Conservation (phyloP, 2,797 vertebrate genomes). For the Labroides dimidiatus region DNA sequence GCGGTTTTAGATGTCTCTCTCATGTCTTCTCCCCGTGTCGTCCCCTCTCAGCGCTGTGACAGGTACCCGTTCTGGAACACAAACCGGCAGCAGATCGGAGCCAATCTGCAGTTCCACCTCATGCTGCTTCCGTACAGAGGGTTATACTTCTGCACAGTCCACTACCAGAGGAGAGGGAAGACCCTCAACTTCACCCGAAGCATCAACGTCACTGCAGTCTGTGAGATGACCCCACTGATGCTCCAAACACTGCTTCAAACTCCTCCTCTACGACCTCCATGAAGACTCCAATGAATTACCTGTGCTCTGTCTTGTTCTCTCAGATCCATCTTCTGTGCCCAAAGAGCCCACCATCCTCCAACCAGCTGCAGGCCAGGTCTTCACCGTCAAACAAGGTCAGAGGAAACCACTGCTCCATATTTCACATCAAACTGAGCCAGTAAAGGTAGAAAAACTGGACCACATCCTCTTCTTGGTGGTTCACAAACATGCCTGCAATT, state of each 20-base stretch:
- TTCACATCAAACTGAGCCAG: too few relatives aligned
- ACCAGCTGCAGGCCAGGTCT: slow-evolving; percentile 41
- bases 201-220: slow-evolving; percentile 83
- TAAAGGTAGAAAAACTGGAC: too few relatives aligned
- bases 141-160: slow-evolving; percentile 87
- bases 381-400: slow-evolving; percentile 65
- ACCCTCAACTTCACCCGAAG: slow-evolving; percentile 86
- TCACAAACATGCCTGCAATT: too few relatives aligned
- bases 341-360: slow-evolving; percentile 64
- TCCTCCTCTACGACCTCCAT: too few relatives aligned
- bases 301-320: neutral
- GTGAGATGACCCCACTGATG: slow-evolving; percentile 40
- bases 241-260: neutral
- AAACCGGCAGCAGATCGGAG: slow-evolving; percentile 22
- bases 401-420: too few relatives aligned
- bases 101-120: slow-evolving; percentile 69
- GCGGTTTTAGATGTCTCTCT: too few relatives aligned
- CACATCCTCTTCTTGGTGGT: too few relatives aligned
- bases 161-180: slow-evolving; percentile 80
- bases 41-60: slow-evolving; percentile 68
- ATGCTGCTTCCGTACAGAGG: slow-evolving; percentile 70
- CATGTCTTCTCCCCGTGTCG: too few relatives aligned
- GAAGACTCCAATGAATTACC: neutral
- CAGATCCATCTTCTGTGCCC: neutral
- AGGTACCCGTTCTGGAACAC: accelerated